Conservation (phyloP, 2,888 invertebrate species). For the Drosophila kuntzei region DNA sequence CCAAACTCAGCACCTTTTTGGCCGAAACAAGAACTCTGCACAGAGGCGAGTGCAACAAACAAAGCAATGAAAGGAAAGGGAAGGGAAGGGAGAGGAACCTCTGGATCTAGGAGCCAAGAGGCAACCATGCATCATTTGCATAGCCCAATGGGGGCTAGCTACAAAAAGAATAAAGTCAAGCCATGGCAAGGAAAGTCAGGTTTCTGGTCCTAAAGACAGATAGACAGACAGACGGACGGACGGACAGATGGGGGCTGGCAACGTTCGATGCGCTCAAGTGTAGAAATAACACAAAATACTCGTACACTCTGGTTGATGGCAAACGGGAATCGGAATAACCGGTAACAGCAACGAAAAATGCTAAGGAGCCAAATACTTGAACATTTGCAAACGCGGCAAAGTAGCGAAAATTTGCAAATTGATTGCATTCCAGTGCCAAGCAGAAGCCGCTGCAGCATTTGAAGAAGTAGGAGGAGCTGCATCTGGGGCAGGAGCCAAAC, state of each 20-base stretch:
- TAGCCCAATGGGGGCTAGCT: slow-evolving; percentile 48
- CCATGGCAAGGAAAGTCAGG: slow-evolving; percentile 28
- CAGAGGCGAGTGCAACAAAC: slow-evolving; percentile 54
- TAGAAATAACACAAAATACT: slow-evolving; percentile 66
- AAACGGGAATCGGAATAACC: slow-evolving; percentile 35
- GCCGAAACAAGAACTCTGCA: slow-evolving; percentile 55
- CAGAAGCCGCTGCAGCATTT: slow-evolving; percentile 33
- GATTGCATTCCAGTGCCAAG: slow-evolving; percentile 83
- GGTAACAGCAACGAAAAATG: slow-evolving; percentile 60
- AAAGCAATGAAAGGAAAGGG: slow-evolving; percentile 18
- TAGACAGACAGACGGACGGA: slow-evolving; percentile 7
- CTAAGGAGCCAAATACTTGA: slow-evolving; percentile 79
- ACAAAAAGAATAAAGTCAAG: slow-evolving; percentile 24
- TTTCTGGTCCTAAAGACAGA: slow-evolving; percentile 35
- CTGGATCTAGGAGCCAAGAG: slow-evolving; percentile 32
- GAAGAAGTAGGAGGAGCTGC: slow-evolving; percentile 8
- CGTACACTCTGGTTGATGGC: slow-evolving; percentile 31
- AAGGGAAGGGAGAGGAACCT: too few relatives aligned
- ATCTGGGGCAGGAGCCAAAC: slow-evolving; percentile 12
- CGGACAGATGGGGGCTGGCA: slow-evolving; percentile 15
- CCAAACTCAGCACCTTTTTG: slow-evolving; percentile 68
- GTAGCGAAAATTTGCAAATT: slow-evolving; percentile 83
- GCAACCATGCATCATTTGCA: slow-evolving; percentile 63
- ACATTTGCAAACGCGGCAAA: slow-evolving; percentile 80
- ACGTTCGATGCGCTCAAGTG: slow-evolving; percentile 73